phyloP scores from a whole-genome alignment of 53 echinoderm and acorn worm genomes.

The Paelopatides confundens region DNA sequence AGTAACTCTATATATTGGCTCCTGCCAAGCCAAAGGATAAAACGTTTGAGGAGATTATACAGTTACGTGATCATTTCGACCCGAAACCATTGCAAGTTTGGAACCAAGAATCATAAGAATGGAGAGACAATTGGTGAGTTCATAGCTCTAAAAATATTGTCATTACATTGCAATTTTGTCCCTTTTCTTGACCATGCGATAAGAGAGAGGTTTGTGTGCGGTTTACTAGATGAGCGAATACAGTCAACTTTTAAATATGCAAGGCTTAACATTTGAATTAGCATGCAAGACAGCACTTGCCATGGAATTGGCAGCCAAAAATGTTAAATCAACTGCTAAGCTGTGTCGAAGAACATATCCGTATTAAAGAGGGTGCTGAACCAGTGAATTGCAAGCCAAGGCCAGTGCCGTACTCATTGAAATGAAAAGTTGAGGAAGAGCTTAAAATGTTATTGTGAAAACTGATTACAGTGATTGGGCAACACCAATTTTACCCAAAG shows the following conservation, averaged over 20 bases:
- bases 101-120: conserved; percentile 46
- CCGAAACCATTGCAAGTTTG: conserved; percentile 62
- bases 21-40: conserved; percentile 23
- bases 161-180: no score
- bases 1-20: no score
- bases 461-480: no score
- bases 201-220: no score
- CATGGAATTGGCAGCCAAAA: no score
- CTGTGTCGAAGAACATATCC: conserved; percentile 55
- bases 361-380: no score
- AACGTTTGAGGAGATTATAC: conserved; percentile 33
- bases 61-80: conserved; percentile 28
- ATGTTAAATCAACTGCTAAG: background rate
- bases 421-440: conserved; percentile 50
- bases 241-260: conserved; percentile 8
- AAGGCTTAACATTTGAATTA: no score
- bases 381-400: no score
- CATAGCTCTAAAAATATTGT: conserved; percentile 38
- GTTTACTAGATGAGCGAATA: no score
- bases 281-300: no score
- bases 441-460: conserved; percentile 7
- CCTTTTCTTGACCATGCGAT: no score
- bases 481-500: conserved; percentile 32
- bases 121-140: conserved; percentile 44
- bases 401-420: conserved; percentile 62